These are phyloP conservation scores for Axis porcinus DNA, from an alignment of 2,113 vertebrate genomes.

Conservation along the genomic window DNA sequence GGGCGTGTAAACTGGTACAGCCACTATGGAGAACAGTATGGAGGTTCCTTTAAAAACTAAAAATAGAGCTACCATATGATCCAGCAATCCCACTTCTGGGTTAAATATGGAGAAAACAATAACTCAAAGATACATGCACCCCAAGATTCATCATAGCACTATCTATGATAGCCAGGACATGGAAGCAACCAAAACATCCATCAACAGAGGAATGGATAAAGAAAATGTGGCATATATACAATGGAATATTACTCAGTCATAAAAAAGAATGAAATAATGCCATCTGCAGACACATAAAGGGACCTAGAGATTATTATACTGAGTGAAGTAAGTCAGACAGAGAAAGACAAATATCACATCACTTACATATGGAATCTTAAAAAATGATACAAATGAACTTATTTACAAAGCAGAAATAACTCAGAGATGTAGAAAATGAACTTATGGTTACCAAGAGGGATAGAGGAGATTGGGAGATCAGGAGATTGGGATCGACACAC, in stretches of 20 bases:
- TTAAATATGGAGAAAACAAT: neutral
- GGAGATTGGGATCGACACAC: neutral
- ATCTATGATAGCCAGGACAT: neutral
- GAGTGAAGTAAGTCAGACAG: neutral
- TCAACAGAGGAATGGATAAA: neutral
- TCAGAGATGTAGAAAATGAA: neutral
- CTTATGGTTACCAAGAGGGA: neutral
- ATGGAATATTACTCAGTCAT: neutral
- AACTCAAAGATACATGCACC: neutral
- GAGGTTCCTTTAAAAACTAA: neutral
- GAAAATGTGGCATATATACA: neutral
- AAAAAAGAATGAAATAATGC: neutral
- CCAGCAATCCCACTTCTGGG: neutral
- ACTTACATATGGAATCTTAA: neutral
- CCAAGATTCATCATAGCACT: neutral
- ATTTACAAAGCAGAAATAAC: neutral
- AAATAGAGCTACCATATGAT: neutral
- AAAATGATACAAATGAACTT: neutral
- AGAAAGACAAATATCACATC: neutral
- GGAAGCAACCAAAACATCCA: neutral
- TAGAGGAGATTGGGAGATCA: no score
- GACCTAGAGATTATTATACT: neutral
- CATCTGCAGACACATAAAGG: neutral
- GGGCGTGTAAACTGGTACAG: neutral
- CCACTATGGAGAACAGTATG: neutral